phyloP scores from a whole-genome alignment of 2,797 vertebrate genomes.

The Bothrops alternatus region DNA sequence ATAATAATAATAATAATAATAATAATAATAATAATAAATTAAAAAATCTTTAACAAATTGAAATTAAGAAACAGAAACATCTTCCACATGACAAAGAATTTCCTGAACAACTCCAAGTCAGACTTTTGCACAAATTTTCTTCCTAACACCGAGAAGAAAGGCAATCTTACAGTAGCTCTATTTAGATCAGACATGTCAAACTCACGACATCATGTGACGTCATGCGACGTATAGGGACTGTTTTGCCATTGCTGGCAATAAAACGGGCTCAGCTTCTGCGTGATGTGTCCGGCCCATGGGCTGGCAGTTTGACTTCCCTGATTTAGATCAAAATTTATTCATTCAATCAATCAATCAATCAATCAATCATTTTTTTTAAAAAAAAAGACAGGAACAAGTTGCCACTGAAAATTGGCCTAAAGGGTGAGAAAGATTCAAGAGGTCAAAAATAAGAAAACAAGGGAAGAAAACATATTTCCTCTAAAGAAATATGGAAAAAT shows the following conservation, averaged over 20 bases:
- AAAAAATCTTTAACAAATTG: no score
- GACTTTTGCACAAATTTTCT: background rate
- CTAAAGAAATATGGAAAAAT: background rate
- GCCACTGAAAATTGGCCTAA: background rate
- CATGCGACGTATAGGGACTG: no score
- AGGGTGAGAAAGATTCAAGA: background rate
- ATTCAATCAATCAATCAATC: background rate
- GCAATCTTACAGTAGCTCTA: background rate
- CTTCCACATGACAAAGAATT: background rate
- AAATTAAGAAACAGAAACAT: background rate
- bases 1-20: no score
- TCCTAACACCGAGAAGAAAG: background rate
- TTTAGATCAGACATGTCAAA: background rate
- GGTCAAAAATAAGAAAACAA: background rate
- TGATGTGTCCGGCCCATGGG: no score
- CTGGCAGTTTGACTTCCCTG: no score
- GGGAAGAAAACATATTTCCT: background rate
- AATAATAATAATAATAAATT: no score
- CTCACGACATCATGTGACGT: no score
- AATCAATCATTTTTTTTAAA: background rate
- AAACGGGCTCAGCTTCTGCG: accelerated
- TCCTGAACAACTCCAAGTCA: background rate
- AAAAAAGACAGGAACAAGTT: background rate
- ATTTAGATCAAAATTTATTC: background rate
- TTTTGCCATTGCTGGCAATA: no score